A percentile compares a stretch with the other conserved stretches of the same genome.
These are phyloP conservation scores for Aythya baeri DNA, from an alignment of 2,113 vertebrate genomes.

Conservation along the genomic window DNA sequence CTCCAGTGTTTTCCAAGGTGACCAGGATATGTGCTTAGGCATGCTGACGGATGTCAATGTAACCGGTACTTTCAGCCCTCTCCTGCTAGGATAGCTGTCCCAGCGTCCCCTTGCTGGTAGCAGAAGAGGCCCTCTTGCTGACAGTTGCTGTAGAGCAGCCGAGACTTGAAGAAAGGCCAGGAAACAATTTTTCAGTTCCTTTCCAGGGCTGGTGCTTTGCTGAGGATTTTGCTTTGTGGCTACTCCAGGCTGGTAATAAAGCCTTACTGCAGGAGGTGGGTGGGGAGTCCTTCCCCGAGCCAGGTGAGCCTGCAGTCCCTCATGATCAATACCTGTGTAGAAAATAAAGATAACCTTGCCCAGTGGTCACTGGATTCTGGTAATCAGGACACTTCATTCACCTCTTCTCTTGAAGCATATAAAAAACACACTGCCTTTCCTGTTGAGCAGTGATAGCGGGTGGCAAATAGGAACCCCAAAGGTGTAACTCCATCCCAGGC, in stretches of 20 bases:
- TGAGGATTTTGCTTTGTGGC: not conserved
- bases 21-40: not conserved
- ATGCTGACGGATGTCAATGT: not conserved
- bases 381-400: not conserved
- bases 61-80: not conserved
- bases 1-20: not conserved
- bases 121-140: slow-evolving; percentile 44
- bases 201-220: not conserved
- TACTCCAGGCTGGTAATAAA: not conserved
- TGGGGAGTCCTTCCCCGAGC: not conserved
- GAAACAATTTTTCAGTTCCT: not conserved
- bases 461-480: not conserved
- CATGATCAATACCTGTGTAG: not conserved
- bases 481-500: not conserved
- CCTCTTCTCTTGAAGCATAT: not conserved
- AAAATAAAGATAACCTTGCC: not conserved
- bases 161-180: not conserved
- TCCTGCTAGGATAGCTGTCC: not conserved
- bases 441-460: not conserved
- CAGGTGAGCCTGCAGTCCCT: not conserved
- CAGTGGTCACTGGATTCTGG: not conserved
- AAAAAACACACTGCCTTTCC: not conserved
- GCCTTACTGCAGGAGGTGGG: not conserved
- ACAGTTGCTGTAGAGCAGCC: not conserved
- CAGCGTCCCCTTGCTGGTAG: not conserved